phyloP scores from a whole-genome alignment of 1,140 invertebrate species.

The Hydropsyche tenuis region DNA sequence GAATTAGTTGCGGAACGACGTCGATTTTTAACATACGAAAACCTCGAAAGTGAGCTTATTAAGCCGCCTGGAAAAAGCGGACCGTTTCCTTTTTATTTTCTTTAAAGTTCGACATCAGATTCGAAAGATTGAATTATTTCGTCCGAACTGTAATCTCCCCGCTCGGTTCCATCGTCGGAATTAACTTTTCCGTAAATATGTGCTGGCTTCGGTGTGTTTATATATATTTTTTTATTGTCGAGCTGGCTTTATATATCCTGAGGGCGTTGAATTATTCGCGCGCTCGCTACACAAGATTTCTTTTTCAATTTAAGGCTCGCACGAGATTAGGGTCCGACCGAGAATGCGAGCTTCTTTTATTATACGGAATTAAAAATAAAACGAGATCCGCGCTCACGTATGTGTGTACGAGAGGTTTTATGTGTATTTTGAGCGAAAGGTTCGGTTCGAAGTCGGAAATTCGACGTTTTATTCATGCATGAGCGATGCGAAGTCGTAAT shows the following conservation, averaged over 20 bases:
- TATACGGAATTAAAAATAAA: background rate
- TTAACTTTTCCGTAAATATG: no score
- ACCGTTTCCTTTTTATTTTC: no score
- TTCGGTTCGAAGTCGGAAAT: slow-evolving; percentile 46
- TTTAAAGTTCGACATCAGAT: no score
- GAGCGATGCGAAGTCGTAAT: slow-evolving; percentile 47
- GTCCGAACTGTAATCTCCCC: no score
- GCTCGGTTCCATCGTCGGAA: no score
- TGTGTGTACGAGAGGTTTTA: slow-evolving; percentile 44
- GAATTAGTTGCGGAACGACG: slow-evolving; percentile 16
- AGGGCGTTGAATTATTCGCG: slow-evolving; percentile 14
- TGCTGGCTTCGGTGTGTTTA: no score
- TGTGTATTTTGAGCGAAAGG: slow-evolving; percentile 39
- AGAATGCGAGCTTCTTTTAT: slow-evolving; percentile 3
- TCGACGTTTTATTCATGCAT: slow-evolving; percentile 45
- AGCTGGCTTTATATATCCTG: slow-evolving; percentile 5
- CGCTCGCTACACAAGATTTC: slow-evolving; percentile 1
- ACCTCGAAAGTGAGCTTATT: slow-evolving; percentile 5
- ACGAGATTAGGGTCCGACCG: slow-evolving; percentile 19
- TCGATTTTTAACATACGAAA: slow-evolving; percentile 12
- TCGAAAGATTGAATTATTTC: no score
- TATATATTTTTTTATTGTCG: slow-evolving; percentile 10
- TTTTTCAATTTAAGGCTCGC: slow-evolving; percentile 24
- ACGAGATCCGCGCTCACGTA: background rate
- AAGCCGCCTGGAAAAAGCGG: background rate